Base-by-base conservation (phyloP, 1,140 invertebrate species). In the Drosophila baimaii region DNA sequence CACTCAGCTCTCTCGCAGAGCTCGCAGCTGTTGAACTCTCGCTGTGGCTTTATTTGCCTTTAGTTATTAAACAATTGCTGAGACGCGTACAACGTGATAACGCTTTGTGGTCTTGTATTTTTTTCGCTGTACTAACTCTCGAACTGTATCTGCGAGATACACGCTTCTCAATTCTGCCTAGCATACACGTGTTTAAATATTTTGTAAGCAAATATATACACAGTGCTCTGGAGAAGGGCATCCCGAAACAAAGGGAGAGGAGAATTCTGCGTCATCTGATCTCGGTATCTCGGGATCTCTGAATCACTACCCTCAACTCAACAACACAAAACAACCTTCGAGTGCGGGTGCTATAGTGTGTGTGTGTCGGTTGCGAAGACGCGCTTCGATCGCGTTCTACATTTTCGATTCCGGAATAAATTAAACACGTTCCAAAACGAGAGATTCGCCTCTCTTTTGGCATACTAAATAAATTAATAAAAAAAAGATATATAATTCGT, bases 41-140 rank as follows among this genome's bases (percentile, higher is more conserved):
- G 31, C 62, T 44, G 31, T 21, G 37, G 41, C 41, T 47, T 39
- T 49, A 33, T 49, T 35, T 57, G 61, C 19, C 57, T 64, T 79
- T 66, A 83, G 81, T 76, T 59, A 39, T 85, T 65, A 66, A 86
- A 81, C 41, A 80, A 85, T 75, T 85, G 82, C 75, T 68, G 79
- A 77, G 81, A 49, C 83, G 83, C 84, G 77, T 66, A 74, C 72
- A 77, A 77, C 72, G 74, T 63, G 72, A 71, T 77, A 73, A 12
- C 57, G 71, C 70, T 39, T 73, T 66, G 70, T 68, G 35, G 62
- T 35, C 27, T 33, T 74, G 17, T 41, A 71, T 70, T 70, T 72
- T 65, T 58, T 76, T 75, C 62, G 23, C 29, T 46, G 35, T 44
- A 66, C 25, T 35, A 51, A 64, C 29, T 23, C 51, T 52, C 8